Base-by-base conservation (phyloP, 2,113 vertebrate genomes). In the Corynorhinus townsendii region DNA sequence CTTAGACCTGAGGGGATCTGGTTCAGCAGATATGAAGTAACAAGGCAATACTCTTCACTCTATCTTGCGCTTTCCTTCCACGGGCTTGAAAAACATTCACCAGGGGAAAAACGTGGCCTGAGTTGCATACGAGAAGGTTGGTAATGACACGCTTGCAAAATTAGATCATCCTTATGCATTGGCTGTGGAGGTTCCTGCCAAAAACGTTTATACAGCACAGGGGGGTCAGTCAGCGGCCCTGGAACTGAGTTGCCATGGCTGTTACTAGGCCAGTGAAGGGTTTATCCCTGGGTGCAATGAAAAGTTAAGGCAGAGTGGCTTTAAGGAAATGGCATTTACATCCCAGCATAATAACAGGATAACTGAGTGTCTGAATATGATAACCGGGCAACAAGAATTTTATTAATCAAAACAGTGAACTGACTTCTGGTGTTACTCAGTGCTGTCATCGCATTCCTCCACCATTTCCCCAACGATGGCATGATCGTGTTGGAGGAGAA, bases 131-230 rank as follows among this genome's bases (percentile, higher is more conserved):
- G 89, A 69, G 77, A 97, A 97, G 91, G 94, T 91, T 96, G 82
- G 86, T 95, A 91, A 96, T 85, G 97, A 97, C 86, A 96, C 71
- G n/a, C 96, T 97, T 98, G 93, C 97, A 97, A 95, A 96, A 96
- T 97, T 97, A 98, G 97, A 95, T 98, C 96, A 97, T 97, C 89
- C 90, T 92, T 94, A 62, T 93, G 89, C 91, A 73, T 85, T 84
- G 93, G 66, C 92, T 86, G 3, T 66, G 86, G 88, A 64, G 85
- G 54, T 89, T 91, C 33, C 89, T 97, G 95, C 97, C 95, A 97
- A 49, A 90, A 95, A 81, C 95, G 75, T 94, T 97, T 96, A 93
- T 76, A 93, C 35, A 84, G 92, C 93, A 96, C 88, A 8, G 1
- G 3, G 95, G 84, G 94, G 96, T 97, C 95, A 97, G 68, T 90